Evolutionary conservation across 2,888 invertebrate species (phyloP).

Genomic region (Crioceris asparagi): DNA sequence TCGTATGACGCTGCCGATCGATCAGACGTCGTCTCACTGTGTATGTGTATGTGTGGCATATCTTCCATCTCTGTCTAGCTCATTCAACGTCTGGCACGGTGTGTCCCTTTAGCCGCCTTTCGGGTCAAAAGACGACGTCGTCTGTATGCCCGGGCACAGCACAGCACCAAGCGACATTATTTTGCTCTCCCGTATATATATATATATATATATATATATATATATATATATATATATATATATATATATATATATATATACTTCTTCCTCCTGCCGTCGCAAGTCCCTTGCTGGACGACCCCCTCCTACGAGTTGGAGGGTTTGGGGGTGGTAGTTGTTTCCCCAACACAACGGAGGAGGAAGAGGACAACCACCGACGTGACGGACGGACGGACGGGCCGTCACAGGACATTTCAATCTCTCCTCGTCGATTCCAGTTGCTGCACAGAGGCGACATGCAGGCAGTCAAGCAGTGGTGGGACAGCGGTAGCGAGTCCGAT

Average conservation of each 20-base stretch:
- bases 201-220: background rate
- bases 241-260: background rate
- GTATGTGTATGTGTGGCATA: too few relatives aligned
- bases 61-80: constrained; percentile 31
- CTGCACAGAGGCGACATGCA: constrained; percentile 2
- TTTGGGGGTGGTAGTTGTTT: too few relatives aligned
- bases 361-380: constrained; percentile 17
- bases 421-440: constrained; percentile 7
- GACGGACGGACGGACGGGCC: constrained; percentile 26
- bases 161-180: too few relatives aligned
- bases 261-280: background rate
- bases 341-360: too few relatives aligned
- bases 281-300: background rate
- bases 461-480: too few relatives aligned
- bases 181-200: too few relatives aligned
- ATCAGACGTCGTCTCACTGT: constrained; percentile 30
- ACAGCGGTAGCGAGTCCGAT: too few relatives aligned
- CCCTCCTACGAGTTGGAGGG: too few relatives aligned
- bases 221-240: background rate
- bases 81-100: constrained; percentile 37
- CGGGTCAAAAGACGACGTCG: constrained; percentile 28
- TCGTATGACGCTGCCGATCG: constrained; percentile 35
- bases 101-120: constrained; percentile 35
- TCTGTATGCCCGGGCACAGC: constrained; percentile 36
- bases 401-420: constrained; percentile 28